phyloP scores from a whole-genome alignment of 30 jellyfish, hydroid and myxozoan species.

The Nemopilema nomurai region DNA sequence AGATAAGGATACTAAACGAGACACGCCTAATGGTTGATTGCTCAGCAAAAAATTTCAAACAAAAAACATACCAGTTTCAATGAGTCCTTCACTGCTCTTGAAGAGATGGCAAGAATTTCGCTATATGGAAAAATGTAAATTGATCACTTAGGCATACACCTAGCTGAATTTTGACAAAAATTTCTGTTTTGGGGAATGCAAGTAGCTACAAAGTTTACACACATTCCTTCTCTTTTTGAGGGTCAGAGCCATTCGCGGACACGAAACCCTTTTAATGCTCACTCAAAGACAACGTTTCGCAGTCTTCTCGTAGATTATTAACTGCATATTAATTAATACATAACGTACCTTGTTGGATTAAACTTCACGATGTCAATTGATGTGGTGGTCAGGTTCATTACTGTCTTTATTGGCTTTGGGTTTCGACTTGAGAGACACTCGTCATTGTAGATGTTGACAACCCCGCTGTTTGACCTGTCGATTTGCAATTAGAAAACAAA shows the following conservation, averaged over 20 bases:
- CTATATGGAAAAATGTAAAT: conserved; percentile 20
- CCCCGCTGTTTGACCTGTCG: conserved; percentile 77
- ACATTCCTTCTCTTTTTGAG: no score
- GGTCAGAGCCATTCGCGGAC: no score
- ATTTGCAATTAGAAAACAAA: neutral
- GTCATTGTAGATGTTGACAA: conserved; percentile 73
- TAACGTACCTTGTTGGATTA: conserved; percentile 75
- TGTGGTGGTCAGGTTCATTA: conserved; percentile 74
- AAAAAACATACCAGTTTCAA: conserved; percentile 61
- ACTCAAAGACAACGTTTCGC: no score
- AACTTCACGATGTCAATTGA: conserved; percentile 50
- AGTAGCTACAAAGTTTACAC: no score
- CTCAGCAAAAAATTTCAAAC: no score
- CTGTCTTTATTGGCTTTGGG: conserved; percentile 78
- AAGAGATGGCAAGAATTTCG: conserved; percentile 74
- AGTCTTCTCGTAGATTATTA: no score
- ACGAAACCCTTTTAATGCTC: no score
- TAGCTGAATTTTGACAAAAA: no score
- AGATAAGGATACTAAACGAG: no score
- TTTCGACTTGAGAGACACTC: conserved; percentile 16
- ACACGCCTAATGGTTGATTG: no score
- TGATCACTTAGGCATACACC: neutral
- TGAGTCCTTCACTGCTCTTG: conserved; percentile 77
- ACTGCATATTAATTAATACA: no score
- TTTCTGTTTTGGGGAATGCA: no score